Evolutionary conservation across 2,113 vertebrate genomes (phyloP), one percentile per base, ranked within the genome.

Genomic region (Bubalus kerabau): DNA sequence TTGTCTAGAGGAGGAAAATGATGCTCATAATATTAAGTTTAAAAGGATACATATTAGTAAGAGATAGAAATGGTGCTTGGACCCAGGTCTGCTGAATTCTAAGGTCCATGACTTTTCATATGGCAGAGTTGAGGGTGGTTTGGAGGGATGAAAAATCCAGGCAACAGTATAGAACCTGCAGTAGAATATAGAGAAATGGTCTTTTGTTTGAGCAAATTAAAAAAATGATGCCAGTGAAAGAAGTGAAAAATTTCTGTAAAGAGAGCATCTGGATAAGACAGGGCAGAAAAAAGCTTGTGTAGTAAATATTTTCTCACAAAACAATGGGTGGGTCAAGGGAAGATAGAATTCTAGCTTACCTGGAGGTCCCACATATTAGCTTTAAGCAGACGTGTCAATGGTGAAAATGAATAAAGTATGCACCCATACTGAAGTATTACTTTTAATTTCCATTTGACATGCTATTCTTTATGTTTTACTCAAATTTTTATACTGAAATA

Each of bases 381-480:
- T 92, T 80, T 32, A 85, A 91, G n/a, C 30, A 90, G 67, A 89
- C 28, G 50, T 50, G 71, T 62, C 43, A 91, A 15, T 30, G 48
- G 17, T 64, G 52, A 87, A 84, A 83, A 59, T 88, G 56, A 93
- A 86, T 60, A 92, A 95, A 94, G 46, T 59, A 78, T 32, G 14
- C 16, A 94, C 11, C 6, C 50, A 30, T 19, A 78, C 28, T 40
- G 46, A 93, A 64, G 60, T 7, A 43, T 7, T 52, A 81, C 56
- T 95, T 95, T 87, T 26, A 85, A 97, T 96, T 90, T 30, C 50
- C 30, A 56, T 56, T 92, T 95, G 56, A 82, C 46, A 89, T 54
- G 14, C n/a, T 86, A 84, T 76, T 82, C n/a, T 95, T 97, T 97
- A 36, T 15, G 81, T 95, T 90, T 94, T 21, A 83, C 36, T 97